Evolutionary conservation across 2,888 invertebrate species (phyloP).

Genomic region (Autographa pulchrina): DNA sequence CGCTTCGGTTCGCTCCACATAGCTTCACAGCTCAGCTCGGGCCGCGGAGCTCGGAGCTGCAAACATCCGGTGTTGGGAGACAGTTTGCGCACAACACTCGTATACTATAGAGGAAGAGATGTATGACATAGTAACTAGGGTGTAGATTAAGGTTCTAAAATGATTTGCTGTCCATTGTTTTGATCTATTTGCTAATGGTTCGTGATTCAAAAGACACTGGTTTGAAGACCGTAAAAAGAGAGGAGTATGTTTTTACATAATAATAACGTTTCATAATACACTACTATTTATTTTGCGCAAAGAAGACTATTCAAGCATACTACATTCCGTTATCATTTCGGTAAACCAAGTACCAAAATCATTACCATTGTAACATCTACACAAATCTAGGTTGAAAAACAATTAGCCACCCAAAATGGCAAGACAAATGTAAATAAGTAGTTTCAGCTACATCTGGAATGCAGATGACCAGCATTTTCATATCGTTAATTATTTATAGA

Average conservation of each 20-base stretch:
- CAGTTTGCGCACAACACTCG: constrained; percentile 1
- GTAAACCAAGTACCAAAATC: neutral
- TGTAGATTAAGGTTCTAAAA: neutral
- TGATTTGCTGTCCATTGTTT: neutral
- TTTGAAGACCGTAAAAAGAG: too few species aligned
- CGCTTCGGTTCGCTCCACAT: constrained; percentile 6
- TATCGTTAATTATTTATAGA: constrained; percentile 53
- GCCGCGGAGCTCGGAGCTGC: constrained; percentile 15
- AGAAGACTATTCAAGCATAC: too few species aligned
- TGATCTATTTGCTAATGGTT: too few species aligned
- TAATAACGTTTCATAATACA: too few species aligned
- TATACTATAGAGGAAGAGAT: too few species aligned
- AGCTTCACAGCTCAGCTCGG: neutral
- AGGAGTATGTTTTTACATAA: too few species aligned
- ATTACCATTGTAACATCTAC: neutral
- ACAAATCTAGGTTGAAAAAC: neutral
- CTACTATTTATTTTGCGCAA: too few species aligned
- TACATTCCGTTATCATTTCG: too few species aligned
- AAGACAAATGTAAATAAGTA: constrained; percentile 19
- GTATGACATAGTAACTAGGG: neutral
- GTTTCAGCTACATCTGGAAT: constrained; percentile 10
- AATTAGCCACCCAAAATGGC: constrained; percentile 9
- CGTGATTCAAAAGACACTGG: too few species aligned
- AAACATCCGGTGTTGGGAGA: constrained; percentile 26
- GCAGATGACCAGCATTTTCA: constrained; percentile 52